Conservation (phyloP, 2,888 invertebrate genomes). For the Nomada goodeniana region DNA sequence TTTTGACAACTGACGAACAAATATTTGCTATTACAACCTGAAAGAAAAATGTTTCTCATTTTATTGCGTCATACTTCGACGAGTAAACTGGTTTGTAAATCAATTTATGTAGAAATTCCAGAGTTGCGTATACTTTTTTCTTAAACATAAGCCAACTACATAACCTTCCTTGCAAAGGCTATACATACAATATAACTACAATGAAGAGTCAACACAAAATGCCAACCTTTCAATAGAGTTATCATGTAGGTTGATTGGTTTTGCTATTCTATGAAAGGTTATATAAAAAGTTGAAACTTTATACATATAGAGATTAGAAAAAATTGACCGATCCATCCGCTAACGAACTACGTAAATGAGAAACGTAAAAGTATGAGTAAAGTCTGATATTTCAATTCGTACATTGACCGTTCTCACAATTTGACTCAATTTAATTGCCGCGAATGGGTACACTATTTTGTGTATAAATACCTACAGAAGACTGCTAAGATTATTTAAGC, state of each 20-base stretch:
- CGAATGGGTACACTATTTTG: background rate
- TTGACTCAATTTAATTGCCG: background rate
- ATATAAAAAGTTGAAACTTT: background rate
- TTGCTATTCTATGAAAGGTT: background rate
- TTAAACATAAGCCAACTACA: background rate
- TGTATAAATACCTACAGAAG: too few relatives aligned
- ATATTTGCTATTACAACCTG: background rate
- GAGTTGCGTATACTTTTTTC: background rate
- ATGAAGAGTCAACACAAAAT: background rate
- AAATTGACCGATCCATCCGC: background rate
- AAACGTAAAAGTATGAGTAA: background rate
- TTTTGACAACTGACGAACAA: background rate
- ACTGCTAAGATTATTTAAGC: background rate
- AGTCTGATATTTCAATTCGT: background rate
- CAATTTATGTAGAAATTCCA: background rate
- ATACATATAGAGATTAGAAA: background rate
- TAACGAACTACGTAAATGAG: conserved; percentile 37
- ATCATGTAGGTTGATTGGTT: background rate
- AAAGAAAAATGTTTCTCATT: conserved; percentile 2
- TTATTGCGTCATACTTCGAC: background rate
- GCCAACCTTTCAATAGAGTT: background rate
- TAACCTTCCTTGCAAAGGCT: conserved; percentile 11
- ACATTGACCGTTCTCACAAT: background rate
- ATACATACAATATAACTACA: background rate
- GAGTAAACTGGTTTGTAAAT: background rate